phyloP scores from a whole-genome alignment of 2,888 invertebrate species.

The Apoderus coryli region DNA sequence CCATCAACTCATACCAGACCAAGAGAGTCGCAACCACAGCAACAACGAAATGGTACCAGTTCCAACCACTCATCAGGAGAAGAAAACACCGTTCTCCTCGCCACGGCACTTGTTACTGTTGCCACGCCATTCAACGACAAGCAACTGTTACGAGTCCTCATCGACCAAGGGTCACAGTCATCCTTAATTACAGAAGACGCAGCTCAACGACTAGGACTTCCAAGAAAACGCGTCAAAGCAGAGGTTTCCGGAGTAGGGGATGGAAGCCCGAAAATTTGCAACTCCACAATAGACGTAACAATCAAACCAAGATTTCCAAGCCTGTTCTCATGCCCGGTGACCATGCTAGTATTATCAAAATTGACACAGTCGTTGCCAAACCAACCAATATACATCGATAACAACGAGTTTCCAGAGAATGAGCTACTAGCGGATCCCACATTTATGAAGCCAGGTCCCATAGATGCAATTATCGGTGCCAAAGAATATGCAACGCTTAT shows the following conservation, averaged over 20 bases:
- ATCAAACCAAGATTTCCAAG: constrained; percentile 2
- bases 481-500: constrained; percentile 5
- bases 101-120: too few species aligned
- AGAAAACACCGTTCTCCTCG: too few species aligned
- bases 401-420: constrained; percentile 1
- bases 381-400: neutral
- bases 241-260: constrained; percentile 2
- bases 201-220: constrained; percentile 4
- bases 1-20: too few species aligned
- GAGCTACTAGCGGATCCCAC: constrained; percentile 5
- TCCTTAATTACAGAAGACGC: constrained; percentile 3
- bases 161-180: constrained; percentile 5
- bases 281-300: neutral
- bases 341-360: constrained; percentile 3
- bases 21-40: too few species aligned
- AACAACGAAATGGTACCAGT: too few species aligned
- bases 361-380: constrained; percentile 2
- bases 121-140: too few species aligned
- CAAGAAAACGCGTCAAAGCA: neutral
- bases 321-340: neutral
- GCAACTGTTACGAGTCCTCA: constrained; percentile 1
- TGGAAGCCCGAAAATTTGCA: constrained; percentile 3
- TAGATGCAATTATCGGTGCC: constrained; percentile 4
- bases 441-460: constrained; percentile 6
- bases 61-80: too few species aligned